phyloP scores from a whole-genome alignment of 92 coral and sea anemone genomes.

The Plumapathes pennacea region DNA sequence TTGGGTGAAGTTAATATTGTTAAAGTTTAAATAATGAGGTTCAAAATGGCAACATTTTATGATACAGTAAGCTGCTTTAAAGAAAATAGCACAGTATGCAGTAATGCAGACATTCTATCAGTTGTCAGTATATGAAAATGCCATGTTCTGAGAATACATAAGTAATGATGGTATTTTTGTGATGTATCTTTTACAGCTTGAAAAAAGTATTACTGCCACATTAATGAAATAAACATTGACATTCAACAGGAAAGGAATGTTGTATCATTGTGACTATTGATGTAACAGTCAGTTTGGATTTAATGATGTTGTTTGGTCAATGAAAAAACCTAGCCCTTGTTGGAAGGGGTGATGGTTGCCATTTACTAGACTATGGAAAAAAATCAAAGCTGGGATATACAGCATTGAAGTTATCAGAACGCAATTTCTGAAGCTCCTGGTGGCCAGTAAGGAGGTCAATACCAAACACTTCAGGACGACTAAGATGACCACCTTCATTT shows the following conservation, averaged over 20 bases:
- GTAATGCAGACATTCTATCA: no score
- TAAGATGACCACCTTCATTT: constrained; percentile 40
- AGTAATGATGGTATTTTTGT: no score
- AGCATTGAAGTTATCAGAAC: constrained; percentile 15
- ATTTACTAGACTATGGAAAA: constrained; percentile 30
- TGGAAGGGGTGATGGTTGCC: constrained; percentile 19
- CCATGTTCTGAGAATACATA: no score
- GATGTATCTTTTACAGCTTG: no score
- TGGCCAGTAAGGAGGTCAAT: constrained; percentile 22
- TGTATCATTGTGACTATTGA: no score
- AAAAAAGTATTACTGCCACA: neutral
- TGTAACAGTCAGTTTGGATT: constrained; percentile 25
- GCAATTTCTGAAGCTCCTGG: constrained; percentile 14
- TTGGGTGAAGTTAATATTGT: neutral
- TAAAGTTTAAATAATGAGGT: constrained; percentile 1
- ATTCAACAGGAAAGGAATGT: neutral
- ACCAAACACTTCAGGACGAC: constrained; percentile 20
- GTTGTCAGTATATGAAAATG: no score
- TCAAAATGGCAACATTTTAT: neutral
- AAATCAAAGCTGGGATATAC: constrained; percentile 33
- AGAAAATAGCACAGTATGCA: constrained; percentile 6
- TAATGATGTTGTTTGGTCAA: constrained; percentile 31
- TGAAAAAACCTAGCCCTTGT: constrained; percentile 32
- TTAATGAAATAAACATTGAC: neutral
- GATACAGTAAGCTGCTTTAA: neutral